Base-by-base conservation (phyloP, 2,113 vertebrate species). In the Eudorcas thomsonii region DNA sequence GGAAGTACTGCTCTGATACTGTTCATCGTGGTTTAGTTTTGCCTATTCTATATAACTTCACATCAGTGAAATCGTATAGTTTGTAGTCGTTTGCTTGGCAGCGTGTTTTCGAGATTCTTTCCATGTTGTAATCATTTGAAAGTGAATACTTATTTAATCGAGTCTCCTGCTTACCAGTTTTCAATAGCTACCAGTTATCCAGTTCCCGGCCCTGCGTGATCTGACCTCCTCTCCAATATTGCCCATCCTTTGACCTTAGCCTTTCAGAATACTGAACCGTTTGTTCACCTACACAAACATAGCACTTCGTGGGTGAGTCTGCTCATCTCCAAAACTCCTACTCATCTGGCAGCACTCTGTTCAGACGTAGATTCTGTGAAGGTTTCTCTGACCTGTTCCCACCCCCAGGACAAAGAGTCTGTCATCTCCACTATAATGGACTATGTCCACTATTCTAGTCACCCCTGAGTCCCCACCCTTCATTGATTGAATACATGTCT, bases 211-310 rank as follows among this genome's bases (percentile, higher is more conserved):
- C 77, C 87, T 11, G 81, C 0, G 7, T 5, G 57, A 88, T 95
- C 57, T 84, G 88, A 50, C 45, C 89, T 86, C 67, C 1, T 52
- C 59, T 83, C 43, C 48, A 25, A 33, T 3, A 33, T 48, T 59
- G 64, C 64, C 64, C 13, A 3, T 26, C 45, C n/a, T 15, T 50
- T 15, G 36, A 55, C 81, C 28, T 55, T 26, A 81, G 52, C 67
- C 93, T 81, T 48, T 71, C 4, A 33, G 77, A 83, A 86, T n/a
- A 88, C 89, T 19, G 48, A 80, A 16, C 86, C 90, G 1, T 62
- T 89, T 55, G 81, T 88, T 96, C 86, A 94, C 94, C 64, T 93
- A 78, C 43, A 86, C 93, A 84, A 43, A 95, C 88, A 33, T 3
- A 54, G 91, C 90, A 90, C 94, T 80, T 67, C 30, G 8, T 33